A percentile compares a stretch with the other conserved stretches of the same genome.
Evolutionary conservation across 2,797 vertebrate species (phyloP).

Genomic region (Enteromius thamalakanensis): DNA sequence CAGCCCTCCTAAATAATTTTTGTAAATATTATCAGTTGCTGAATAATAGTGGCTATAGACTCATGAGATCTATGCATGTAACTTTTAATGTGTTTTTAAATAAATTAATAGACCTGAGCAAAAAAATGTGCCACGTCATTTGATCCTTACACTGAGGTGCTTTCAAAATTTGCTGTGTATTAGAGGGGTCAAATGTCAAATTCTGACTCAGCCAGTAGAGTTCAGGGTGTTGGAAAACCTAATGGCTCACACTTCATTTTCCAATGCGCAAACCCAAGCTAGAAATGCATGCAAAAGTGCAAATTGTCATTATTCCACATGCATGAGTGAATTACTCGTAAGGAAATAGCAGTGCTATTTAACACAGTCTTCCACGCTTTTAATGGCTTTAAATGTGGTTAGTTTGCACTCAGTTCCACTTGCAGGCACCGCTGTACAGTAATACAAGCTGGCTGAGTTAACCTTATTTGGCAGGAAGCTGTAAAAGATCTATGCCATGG

Average conservation of each 20-base stretch:
- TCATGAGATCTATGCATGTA: too few species aligned
- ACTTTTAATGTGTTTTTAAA: not conserved
- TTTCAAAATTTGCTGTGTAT: too few species aligned
- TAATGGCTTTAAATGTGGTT: constrained; percentile 53
- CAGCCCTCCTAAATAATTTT: not conserved
- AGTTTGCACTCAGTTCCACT: constrained; percentile 53
- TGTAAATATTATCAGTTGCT: not conserved
- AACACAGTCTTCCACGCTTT: constrained; percentile 29
- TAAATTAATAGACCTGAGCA: not conserved
- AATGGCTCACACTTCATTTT: not conserved
- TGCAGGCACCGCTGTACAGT: constrained; percentile 41
- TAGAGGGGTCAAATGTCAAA: not conserved
- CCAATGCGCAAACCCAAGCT: not conserved
- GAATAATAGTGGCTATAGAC: not conserved
- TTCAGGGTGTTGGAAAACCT: not conserved
- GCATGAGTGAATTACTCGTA: constrained; percentile 29
- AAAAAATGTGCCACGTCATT: not conserved
- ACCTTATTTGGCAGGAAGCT: constrained; percentile 51
- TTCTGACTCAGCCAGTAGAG: not conserved
- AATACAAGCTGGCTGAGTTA: constrained; percentile 42
- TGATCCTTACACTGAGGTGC: not conserved
- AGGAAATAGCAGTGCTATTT: constrained; percentile 36
- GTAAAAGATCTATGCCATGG: constrained; percentile 45
- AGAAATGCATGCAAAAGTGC: constrained; percentile 24
- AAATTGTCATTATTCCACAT: constrained; percentile 40